A percentile compares a stretch with the other conserved stretches of the same genome.
Evolutionary conservation across 2,797 vertebrate genomes (phyloP).

Genomic region (Anas acuta): DNA sequence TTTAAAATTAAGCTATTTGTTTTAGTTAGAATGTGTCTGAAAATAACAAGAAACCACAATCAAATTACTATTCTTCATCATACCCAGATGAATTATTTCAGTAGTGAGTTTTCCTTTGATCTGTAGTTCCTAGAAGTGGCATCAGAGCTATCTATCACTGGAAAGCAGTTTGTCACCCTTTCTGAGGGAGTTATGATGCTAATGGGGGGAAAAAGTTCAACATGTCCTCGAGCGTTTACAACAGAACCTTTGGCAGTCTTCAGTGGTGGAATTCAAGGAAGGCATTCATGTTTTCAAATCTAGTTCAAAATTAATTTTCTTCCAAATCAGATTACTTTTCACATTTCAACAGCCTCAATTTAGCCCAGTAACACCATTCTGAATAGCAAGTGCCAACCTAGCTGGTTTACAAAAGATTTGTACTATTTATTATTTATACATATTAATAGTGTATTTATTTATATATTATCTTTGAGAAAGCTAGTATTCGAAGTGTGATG

Average conservation of each 20-base stretch:
- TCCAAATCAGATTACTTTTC: background rate
- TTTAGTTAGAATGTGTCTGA: slow-evolving; percentile 31
- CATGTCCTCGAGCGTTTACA: background rate
- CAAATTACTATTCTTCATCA: background rate
- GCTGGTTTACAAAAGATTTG: background rate
- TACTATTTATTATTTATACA: background rate
- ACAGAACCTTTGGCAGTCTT: background rate
- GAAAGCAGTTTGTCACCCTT: background rate
- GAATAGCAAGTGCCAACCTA: background rate
- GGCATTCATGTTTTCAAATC: background rate
- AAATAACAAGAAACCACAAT: slow-evolving; percentile 1
- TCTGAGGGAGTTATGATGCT: background rate
- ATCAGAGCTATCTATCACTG: background rate
- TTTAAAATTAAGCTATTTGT: slow-evolving; percentile 39
- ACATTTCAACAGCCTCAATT: background rate
- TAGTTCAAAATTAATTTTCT: slow-evolving; percentile 27
- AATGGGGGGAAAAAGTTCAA: background rate
- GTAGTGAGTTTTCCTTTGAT: background rate
- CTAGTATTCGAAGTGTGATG: background rate
- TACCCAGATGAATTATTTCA: background rate
- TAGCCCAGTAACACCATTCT: background rate
- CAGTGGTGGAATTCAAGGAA: background rate
- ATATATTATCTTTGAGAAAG: background rate
- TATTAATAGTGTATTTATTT: background rate
- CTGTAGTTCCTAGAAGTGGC: background rate